Evolutionary conservation across 2,113 vertebrate genomes (phyloP).

Genomic region (Calonectris borealis): DNA sequence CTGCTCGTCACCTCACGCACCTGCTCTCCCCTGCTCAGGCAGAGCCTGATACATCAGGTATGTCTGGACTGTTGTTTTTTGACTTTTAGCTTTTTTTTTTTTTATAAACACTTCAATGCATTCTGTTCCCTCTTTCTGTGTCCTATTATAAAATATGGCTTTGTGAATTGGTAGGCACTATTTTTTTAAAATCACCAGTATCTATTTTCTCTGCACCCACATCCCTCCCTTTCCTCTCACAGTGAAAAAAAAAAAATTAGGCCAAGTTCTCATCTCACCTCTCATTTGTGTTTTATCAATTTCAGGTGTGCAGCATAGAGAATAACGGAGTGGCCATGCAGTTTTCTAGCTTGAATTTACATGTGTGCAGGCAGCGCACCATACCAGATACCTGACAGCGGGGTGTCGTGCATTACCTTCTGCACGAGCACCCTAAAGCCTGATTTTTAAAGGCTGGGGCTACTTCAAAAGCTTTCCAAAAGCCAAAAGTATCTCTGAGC

Average conservation of each 20-base stretch:
- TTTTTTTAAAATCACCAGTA: not conserved
- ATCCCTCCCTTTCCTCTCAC: not conserved
- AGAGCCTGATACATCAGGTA: not conserved
- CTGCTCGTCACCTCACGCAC: not conserved
- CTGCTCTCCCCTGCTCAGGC: not conserved
- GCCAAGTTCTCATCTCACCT: not conserved
- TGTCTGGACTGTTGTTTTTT: not conserved
- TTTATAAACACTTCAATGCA: not conserved
- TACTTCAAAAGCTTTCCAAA: not conserved
- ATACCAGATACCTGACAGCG: accelerated
- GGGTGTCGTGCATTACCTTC: accelerated
- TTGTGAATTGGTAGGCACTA: accelerated
- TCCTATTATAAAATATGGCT: not conserved
- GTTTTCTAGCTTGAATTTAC: not conserved
- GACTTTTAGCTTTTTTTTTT: not conserved
- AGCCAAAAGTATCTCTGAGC: not conserved
- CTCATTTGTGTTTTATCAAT: not conserved
- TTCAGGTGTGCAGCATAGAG: not conserved
- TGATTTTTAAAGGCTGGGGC: not conserved
- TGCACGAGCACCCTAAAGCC: not conserved
- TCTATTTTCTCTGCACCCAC: not conserved
- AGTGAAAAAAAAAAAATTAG: no score
- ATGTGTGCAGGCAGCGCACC: accelerated
- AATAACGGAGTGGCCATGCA: not conserved
- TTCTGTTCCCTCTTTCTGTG: not conserved